phyloP scores from a whole-genome alignment of 2,888 invertebrate genomes.

The Stramonita haemastoma region DNA sequence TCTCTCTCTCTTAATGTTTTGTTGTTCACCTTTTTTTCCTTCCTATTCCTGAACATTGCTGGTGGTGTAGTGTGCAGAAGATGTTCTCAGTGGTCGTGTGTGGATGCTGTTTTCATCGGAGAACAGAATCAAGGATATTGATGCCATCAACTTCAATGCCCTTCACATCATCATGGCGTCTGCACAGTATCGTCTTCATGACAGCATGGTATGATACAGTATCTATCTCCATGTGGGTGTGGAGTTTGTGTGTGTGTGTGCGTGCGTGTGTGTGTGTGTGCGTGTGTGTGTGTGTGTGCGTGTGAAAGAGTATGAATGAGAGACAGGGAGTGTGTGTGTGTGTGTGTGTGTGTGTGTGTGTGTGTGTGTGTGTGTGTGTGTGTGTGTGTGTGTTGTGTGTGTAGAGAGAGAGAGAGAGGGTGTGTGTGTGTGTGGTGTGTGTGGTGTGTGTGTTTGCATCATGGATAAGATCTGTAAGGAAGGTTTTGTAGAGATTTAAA shows the following conservation, averaged over 20 bases:
- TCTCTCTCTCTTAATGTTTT: too few species aligned
- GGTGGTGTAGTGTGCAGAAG: slow-evolving; percentile 24
- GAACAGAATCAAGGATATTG: not conserved
- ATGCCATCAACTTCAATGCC: slow-evolving; percentile 1
- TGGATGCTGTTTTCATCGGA: not conserved
- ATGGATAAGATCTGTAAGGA: too few species aligned
- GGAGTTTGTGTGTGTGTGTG: slow-evolving; percentile 12
- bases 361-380: slow-evolving; percentile 11
- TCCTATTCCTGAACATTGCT: not conserved
- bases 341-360: too few species aligned
- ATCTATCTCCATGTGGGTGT: too few species aligned
- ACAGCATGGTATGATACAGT: not conserved
- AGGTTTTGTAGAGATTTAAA: too few species aligned
- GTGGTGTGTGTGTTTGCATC: not conserved
- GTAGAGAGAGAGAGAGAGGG: not conserved
- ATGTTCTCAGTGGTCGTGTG: slow-evolving; percentile 6
- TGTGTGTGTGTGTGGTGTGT: too few species aligned
- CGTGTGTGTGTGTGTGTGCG: slow-evolving; percentile 5
- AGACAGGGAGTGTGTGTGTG: too few species aligned
- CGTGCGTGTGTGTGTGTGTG: slow-evolving; percentile 18
- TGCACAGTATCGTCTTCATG: not conserved
- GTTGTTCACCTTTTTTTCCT: not conserved
- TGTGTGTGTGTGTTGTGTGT: slow-evolving; percentile 16
- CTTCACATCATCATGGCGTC: not conserved
- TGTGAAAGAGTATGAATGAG: too few species aligned